Percentiles rank a stretch among this genome's conserved stretches.
Conservation (phyloP, 1,140 invertebrate genomes). For the Meloidogyne hapla region DNA sequence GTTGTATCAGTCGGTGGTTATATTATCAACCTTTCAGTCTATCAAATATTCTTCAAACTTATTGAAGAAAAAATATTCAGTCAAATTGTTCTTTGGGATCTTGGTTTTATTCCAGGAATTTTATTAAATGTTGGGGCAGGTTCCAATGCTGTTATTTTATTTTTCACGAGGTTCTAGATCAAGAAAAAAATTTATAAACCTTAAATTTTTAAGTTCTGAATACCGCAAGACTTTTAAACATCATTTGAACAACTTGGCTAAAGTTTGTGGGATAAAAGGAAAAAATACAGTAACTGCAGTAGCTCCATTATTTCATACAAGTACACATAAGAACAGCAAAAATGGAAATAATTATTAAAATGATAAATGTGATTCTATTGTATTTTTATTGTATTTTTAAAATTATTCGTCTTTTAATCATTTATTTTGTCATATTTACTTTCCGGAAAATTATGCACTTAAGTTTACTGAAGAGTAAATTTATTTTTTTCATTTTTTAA, state of each 20-base stretch:
- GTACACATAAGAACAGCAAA: neutral
- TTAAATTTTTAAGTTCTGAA: conserved; percentile 3
- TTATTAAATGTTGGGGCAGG: conserved; percentile 5
- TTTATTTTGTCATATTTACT: no score
- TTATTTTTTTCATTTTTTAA: no score
- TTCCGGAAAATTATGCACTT: no score
- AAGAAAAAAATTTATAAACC: neutral
- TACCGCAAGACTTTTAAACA: neutral
- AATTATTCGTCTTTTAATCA: no score
- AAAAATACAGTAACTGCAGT: neutral
- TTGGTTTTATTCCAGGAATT: conserved; percentile 19
- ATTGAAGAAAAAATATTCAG: neutral
- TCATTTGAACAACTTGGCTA: neutral
- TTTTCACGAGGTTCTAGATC: conserved; percentile 7
- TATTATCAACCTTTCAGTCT: conserved; percentile 5
- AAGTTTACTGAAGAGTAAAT: no score
- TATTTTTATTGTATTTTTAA: no score
- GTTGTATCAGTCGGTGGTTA: conserved; percentile 10
- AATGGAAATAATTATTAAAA: neutral
- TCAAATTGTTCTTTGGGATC: neutral
- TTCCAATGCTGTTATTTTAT: conserved; percentile 18
- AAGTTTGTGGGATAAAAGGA: neutral
- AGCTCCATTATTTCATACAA: neutral
- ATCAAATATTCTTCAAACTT: conserved; percentile 8
- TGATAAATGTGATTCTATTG: no score